phyloP scores from a whole-genome alignment of 2,888 invertebrate species.

The Amphipyra tragopoginis region DNA sequence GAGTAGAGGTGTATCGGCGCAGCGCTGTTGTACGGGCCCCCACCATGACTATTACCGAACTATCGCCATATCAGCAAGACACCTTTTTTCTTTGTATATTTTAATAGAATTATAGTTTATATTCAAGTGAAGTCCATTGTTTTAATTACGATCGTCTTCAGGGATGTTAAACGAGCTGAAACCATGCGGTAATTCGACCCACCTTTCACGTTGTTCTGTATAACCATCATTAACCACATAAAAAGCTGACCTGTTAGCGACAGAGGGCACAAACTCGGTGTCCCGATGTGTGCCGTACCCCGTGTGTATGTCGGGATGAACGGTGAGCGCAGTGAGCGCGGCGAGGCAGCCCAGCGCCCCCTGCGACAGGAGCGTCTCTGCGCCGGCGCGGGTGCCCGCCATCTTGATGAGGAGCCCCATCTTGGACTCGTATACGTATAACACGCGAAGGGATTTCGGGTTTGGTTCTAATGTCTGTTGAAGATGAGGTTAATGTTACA shows the following conservation, averaged over 20 bases:
- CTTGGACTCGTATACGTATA: conserved; percentile 97
- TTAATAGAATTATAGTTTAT: too few relatives aligned
- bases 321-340: conserved; percentile 92
- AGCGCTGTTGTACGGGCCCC: too few relatives aligned
- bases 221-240: too few relatives aligned
- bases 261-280: conserved; percentile 76
- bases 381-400: conserved; percentile 92
- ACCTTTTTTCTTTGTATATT: too few relatives aligned
- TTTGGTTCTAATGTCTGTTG: conserved; percentile 90
- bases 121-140: too few relatives aligned
- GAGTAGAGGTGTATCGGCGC: too few relatives aligned
- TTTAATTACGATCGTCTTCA: too few relatives aligned
- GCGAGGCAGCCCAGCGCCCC: conserved; percentile 92
- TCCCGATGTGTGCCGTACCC: conserved; percentile 49
- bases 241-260: conserved; percentile 70
- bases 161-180: too few relatives aligned
- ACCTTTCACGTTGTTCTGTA: too few relatives aligned
- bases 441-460: conserved; percentile 92
- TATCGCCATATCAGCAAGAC: too few relatives aligned
- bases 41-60: too few relatives aligned
- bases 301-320: conserved; percentile 92
- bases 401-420: conserved; percentile 94
- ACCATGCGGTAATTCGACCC: too few relatives aligned
- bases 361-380: conserved; percentile 93
- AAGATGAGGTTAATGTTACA: neutral